Conservation (phyloP, 2,797 vertebrate species). For the Oreochromis mossambicus region DNA sequence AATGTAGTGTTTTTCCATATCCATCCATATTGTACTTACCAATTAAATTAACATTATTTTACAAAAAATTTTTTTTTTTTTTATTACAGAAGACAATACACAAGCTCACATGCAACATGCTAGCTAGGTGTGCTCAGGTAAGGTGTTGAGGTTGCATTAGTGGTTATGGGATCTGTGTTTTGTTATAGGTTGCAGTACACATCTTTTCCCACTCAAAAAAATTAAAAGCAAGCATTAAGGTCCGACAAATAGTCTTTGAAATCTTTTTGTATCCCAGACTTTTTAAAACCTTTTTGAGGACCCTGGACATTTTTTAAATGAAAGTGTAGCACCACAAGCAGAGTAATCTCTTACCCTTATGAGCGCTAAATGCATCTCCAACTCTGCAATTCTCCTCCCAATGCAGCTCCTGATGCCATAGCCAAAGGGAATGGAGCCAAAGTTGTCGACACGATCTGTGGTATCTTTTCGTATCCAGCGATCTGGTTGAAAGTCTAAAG, state of each 20-base stretch:
- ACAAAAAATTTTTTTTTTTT: not conserved
- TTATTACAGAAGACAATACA: not conserved
- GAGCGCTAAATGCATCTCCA: conserved; percentile 88
- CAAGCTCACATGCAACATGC: not conserved
- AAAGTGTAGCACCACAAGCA: not conserved
- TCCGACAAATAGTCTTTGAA: not conserved
- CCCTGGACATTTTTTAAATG: not conserved
- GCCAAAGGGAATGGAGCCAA: conserved; percentile 91
- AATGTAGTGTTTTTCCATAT: no score
- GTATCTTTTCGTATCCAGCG: conserved; percentile 86
- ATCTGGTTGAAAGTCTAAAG: conserved; percentile 81
- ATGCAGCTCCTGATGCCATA: conserved; percentile 91
- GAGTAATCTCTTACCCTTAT: conserved; percentile 70
- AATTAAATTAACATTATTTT: not conserved
- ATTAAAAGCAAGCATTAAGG: not conserved
- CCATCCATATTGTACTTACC: not conserved
- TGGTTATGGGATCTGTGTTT: not conserved
- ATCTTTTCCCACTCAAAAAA: not conserved
- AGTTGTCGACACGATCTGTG: conserved; percentile 86
- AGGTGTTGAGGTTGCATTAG: fast-evolving
- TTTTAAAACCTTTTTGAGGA: not conserved
- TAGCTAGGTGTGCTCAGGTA: not conserved
- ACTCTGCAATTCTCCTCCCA: conserved; percentile 85
- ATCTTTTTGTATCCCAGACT: not conserved
- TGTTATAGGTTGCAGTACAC: not conserved